These are phyloP conservation scores for Teleopsis dalmanni DNA, from an alignment of 1,140 invertebrate species.

Conservation along the genomic window DNA sequence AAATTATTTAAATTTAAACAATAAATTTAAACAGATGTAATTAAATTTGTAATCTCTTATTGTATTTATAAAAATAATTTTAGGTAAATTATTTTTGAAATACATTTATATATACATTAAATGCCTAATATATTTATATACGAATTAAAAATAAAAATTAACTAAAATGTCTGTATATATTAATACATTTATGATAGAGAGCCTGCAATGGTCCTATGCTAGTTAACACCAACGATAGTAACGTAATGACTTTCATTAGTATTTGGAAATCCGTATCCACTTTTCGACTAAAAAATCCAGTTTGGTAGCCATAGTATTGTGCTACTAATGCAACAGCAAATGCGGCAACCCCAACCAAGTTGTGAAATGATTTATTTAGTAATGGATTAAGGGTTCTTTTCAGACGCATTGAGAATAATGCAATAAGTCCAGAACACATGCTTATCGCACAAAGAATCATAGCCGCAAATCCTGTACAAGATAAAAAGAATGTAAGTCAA, in stretches of 20 bases:
- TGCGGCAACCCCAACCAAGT: constrained; percentile 28
- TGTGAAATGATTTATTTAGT: constrained; percentile 36
- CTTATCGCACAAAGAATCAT: constrained; percentile 22
- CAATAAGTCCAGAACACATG: constrained; percentile 30
- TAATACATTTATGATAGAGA: too few relatives aligned
- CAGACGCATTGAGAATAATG: constrained; percentile 28
- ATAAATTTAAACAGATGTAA: too few relatives aligned
- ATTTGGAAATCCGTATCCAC: constrained; percentile 17
- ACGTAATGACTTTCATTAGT: constrained; percentile 30
- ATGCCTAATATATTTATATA: too few relatives aligned
- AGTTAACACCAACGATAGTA: constrained; percentile 26
- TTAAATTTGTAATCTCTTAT: too few relatives aligned
- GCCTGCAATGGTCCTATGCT: constrained; percentile 32
- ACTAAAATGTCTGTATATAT: too few relatives aligned
- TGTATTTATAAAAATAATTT: too few relatives aligned
- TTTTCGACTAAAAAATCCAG: constrained; percentile 26
- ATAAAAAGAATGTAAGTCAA: neutral
- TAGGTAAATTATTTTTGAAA: too few relatives aligned
- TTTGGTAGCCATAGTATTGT: constrained; percentile 40
- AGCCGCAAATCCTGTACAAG: constrained; percentile 14
- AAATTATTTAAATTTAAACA: too few relatives aligned
- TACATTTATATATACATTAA: too few relatives aligned
- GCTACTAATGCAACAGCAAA: constrained; percentile 31
- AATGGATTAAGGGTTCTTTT: constrained; percentile 29
- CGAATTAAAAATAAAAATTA: too few relatives aligned